Base-by-base conservation (phyloP, 2,113 vertebrate genomes). In the Indicator indicator region DNA sequence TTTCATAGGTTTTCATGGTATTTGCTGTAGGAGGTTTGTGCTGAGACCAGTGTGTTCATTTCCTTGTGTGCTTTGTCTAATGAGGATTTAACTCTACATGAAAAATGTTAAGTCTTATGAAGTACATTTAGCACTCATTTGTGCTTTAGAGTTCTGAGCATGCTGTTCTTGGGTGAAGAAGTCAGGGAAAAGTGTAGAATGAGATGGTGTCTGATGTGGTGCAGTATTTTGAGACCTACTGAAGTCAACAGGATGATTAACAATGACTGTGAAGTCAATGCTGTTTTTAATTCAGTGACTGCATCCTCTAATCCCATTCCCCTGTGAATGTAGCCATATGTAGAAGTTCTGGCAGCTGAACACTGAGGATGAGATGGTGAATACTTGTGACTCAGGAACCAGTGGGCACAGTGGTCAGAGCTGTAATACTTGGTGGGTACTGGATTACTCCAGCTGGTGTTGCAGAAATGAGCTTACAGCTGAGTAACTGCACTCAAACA, bases 151-250 rank as follows among this genome's bases (percentile, higher is more conserved):
- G 40, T 52, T 69, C 50, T 23, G 28, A 40, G 54, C 1, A 0
- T 12, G 27, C 18, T 44, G 19, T 50, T 44, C 30, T 71, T 1
- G 0, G 18, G 26, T 1, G 0, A 8, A 38, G 12, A 9, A 54
- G 26, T n/a, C 10, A 9, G 13, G 65, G 7, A 26, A 38, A 79
- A 32, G 23, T 5, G 5, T 23, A 15, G 83, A 36, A 64, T 19
- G n/a, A 65, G 48, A 20, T 5, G 28, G 5, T 46, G 12, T 63
- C 17, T 19, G 2, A 2, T 0, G 1, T 33, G 17, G 16, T 13
- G 27, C 20, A 1, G 19, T 33, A 9, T 40, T 74, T 68, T 32
- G 20, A 40, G 78, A 40, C 52, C 24, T 8, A 4, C 21, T 23
- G 26, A 74, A 89, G 36, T 46, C 36, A 77, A 38, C 11, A 32